These are phyloP conservation scores for Columba guinea DNA, from an alignment of 2,797 vertebrate genomes.

Conservation along the genomic window DNA sequence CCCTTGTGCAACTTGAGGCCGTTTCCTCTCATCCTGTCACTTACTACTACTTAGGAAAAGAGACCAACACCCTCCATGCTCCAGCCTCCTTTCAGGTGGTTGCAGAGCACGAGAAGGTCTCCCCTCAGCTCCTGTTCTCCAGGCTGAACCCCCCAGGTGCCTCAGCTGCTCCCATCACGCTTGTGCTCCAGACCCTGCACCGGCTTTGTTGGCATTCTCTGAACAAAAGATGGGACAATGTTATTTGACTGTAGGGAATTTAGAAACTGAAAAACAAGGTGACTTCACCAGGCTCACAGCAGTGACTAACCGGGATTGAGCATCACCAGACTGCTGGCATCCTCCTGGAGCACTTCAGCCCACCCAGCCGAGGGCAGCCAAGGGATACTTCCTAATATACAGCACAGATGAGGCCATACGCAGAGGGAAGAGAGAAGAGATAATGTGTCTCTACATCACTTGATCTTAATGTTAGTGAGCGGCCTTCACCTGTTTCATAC, in stretches of 20 bases:
- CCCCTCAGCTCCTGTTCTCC: no score
- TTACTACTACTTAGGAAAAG: no score
- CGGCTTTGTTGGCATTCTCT: no score
- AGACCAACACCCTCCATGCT: no score
- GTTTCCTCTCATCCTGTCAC: no score
- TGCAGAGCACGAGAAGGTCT: no score
- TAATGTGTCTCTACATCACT: accelerated
- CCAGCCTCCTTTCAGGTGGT: no score
- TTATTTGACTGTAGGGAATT: neutral
- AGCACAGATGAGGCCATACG: accelerated
- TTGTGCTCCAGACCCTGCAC: no score
- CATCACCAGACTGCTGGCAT: neutral
- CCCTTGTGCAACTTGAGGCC: no score
- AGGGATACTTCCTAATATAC: neutral
- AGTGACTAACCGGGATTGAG: neutral
- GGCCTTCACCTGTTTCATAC: neutral
- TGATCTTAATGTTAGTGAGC: neutral
- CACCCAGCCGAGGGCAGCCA: neutral
- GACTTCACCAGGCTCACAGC: neutral
- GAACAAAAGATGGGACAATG: neutral
- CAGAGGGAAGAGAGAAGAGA: neutral
- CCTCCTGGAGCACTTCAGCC: neutral
- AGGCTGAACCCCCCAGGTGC: no score
- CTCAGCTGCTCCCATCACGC: no score
- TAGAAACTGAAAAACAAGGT: neutral